Conservation (phyloP, 2,888 invertebrate species). For the Eupeodes luniger region DNA sequence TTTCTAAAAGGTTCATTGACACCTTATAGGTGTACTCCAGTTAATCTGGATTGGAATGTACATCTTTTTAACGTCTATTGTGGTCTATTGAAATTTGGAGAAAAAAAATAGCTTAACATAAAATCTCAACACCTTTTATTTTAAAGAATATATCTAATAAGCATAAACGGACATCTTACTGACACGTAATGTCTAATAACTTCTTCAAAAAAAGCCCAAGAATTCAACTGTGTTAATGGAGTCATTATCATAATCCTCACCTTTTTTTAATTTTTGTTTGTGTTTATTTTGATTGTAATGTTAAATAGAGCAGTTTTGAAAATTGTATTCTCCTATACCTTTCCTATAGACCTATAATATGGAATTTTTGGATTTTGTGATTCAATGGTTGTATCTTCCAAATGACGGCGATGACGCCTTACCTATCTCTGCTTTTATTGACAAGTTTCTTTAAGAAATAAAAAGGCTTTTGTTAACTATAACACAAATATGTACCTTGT, state of each 20-base stretch:
- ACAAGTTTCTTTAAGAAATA: not conserved
- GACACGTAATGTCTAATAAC: constrained; percentile 19
- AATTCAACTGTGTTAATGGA: constrained; percentile 37
- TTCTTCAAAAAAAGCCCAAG: constrained; percentile 10
- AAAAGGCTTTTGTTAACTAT: not conserved
- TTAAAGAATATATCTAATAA: constrained; percentile 26
- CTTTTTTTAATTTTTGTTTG: not conserved
- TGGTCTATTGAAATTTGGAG: constrained; percentile 25
- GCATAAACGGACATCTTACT: constrained; percentile 22
- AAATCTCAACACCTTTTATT: constrained; percentile 38
- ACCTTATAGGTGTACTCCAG: constrained; percentile 18
- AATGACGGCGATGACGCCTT: too few species aligned
- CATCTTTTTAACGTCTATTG: not conserved
- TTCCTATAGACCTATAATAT: not conserved
- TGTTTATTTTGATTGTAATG: constrained; percentile 62
- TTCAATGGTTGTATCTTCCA: not conserved
- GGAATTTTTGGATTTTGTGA: constrained; percentile 17
- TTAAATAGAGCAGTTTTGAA: constrained; percentile 39
- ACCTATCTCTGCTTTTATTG: not conserved
- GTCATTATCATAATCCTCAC: constrained; percentile 54
- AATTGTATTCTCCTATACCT: not conserved
- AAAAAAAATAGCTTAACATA: not conserved
- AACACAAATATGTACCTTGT: not conserved
- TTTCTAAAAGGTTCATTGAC: constrained; percentile 61
- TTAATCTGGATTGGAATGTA: constrained; percentile 63